Evolutionary conservation across 2,888 invertebrate species (phyloP).

Genomic region (Drosophila anomalipes): DNA sequence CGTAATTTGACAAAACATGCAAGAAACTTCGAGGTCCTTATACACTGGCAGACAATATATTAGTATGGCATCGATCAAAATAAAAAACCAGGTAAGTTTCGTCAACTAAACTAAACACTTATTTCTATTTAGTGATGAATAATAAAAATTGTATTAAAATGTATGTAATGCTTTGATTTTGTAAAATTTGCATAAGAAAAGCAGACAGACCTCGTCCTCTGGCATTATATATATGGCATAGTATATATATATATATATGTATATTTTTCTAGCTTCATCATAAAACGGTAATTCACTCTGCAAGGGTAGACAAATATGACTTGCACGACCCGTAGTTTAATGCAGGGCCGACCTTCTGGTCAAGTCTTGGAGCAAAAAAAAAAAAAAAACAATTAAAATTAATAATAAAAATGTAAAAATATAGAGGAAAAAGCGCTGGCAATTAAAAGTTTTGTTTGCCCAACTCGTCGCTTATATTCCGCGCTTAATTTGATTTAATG

Average conservation of each 20-base stretch:
- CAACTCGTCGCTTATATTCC: constrained; percentile 40
- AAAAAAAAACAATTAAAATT: constrained; percentile 15
- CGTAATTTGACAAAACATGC: constrained; percentile 7
- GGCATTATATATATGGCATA: not conserved
- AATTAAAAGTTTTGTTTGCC: constrained; percentile 65
- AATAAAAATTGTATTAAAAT: not conserved
- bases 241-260: not conserved
- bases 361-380: constrained; percentile 12
- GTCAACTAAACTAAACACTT: not conserved
- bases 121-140: not conserved
- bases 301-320: constrained; percentile 1
- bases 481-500: constrained; percentile 70
- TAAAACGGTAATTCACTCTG: not conserved
- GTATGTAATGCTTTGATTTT: not conserved
- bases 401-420: constrained; percentile 25
- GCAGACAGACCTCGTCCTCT: not conserved
- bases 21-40: not conserved
- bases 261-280: not conserved
- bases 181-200: not conserved
- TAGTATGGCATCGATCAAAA: not conserved
- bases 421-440: constrained; percentile 46
- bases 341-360: not conserved
- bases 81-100: not conserved
- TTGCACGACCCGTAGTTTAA: constrained; percentile 32
- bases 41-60: not conserved